Evolutionary conservation across 37 sponge, comb jelly and placozoan genomes (phyloP).

Genomic region (Diacarnus erythraeanus): DNA sequence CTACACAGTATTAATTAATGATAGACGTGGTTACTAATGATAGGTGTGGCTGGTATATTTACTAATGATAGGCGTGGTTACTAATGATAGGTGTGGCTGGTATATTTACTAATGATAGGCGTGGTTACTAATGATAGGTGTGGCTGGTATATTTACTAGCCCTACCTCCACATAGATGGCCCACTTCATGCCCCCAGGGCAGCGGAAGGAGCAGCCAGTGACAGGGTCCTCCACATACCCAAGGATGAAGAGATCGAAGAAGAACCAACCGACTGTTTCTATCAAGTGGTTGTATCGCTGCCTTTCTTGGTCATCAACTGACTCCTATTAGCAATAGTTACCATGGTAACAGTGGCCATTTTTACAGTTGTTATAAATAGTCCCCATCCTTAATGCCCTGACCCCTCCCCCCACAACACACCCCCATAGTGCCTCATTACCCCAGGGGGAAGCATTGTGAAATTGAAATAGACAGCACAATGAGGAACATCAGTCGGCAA

Average conservation of each 20-base stretch:
- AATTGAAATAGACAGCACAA: conserved; percentile 69
- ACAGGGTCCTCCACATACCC: conserved; percentile 85
- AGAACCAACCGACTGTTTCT: conserved; percentile 75
- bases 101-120: too few relatives aligned
- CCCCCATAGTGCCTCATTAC: conserved; percentile 22
- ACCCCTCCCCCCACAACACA: neutral
- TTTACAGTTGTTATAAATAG: too few relatives aligned
- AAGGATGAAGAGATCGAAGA: conserved; percentile 76
- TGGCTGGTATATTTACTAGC: too few relatives aligned
- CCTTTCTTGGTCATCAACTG: conserved; percentile 30
- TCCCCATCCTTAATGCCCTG: neutral
- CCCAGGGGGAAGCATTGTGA: conserved; percentile 76
- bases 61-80: too few relatives aligned
- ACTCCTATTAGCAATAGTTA: conserved; percentile 9
- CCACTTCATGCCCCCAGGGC: conserved; percentile 69
- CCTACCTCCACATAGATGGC: conserved; percentile 77
- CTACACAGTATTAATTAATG: too few relatives aligned
- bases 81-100: too few relatives aligned
- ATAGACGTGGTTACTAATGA: too few relatives aligned
- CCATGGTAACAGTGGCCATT: too few relatives aligned
- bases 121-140: too few relatives aligned
- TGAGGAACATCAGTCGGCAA: conserved; percentile 18
- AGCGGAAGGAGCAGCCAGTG: conserved; percentile 69
- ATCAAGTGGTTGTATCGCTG: conserved; percentile 54
- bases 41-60: too few relatives aligned